Conservation (phyloP, 1,140 invertebrate genomes). For the Lucilia cuprina region DNA sequence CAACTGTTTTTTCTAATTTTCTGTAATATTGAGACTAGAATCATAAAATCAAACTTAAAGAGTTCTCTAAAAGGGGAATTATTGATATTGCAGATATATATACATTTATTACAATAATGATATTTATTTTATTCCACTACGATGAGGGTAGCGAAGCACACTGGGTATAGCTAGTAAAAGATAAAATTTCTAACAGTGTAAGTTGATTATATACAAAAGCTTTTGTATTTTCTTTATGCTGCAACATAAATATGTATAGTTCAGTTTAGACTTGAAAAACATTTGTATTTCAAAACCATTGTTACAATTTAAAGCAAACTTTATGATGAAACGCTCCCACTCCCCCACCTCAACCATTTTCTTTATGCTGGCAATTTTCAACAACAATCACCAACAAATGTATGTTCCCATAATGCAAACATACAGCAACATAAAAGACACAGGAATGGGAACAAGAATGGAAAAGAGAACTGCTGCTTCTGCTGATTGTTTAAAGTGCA, state of each 20-base stretch:
- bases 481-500: slow-evolving; percentile 10
- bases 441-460: neutral
- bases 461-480: neutral
- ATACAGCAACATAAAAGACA: neutral
- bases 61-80: no score
- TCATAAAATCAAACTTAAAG: no score
- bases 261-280: neutral
- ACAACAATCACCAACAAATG: no score
- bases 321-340: neutral
- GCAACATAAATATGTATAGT: no score
- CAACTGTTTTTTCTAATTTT: no score
- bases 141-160: no score
- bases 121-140: no score
- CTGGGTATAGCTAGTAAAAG: no score
- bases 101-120: no score
- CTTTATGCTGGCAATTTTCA: neutral
- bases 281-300: neutral
- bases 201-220: neutral
- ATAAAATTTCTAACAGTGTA: neutral
- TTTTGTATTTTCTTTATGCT: neutral
- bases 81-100: no score
- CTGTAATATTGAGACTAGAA: no score
- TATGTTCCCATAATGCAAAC: no score
- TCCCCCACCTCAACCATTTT: neutral
- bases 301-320: neutral